phyloP scores from a whole-genome alignment of 1,140 invertebrate species.

The Drosophila kikkawai region DNA sequence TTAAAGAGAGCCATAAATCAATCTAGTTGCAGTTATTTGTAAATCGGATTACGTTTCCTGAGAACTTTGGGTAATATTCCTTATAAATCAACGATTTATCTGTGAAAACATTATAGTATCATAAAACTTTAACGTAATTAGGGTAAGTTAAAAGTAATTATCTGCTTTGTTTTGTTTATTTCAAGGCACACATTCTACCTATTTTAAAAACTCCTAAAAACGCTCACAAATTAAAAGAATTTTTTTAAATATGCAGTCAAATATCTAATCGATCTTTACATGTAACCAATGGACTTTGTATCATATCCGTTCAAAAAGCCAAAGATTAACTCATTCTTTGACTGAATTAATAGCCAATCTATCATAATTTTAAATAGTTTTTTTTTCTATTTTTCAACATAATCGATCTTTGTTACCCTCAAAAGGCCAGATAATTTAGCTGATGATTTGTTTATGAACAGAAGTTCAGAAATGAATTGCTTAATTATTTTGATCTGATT shows the following conservation, averaged over 20 bases:
- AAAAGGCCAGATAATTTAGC: neutral
- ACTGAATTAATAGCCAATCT: neutral
- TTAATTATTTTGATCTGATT: too few relatives aligned
- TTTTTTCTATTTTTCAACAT: neutral
- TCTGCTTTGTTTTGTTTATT: neutral
- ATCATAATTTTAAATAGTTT: neutral
- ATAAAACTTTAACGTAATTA: neutral
- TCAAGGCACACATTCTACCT: too few relatives aligned
- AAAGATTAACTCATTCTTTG: neutral
- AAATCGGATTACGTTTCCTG: neutral
- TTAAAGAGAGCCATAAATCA: constrained; percentile 8
- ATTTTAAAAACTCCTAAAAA: neutral
- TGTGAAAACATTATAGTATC: neutral
- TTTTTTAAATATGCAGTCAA: neutral
- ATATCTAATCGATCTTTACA: neutral
- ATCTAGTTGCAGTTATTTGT: neutral
- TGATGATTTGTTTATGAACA: neutral
- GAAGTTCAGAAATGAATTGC: neutral
- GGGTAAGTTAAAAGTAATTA: neutral
- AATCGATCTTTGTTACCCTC: neutral
- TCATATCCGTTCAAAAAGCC: neutral
- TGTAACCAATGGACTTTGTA: neutral
- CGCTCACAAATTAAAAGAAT: neutral
- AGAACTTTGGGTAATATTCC: neutral
- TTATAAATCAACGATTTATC: neutral